Percentiles rank a stretch among this genome's conserved stretches.
Evolutionary conservation across 2,888 invertebrate species (phyloP).

Genomic region (Caenorhabditis sulstoni): DNA sequence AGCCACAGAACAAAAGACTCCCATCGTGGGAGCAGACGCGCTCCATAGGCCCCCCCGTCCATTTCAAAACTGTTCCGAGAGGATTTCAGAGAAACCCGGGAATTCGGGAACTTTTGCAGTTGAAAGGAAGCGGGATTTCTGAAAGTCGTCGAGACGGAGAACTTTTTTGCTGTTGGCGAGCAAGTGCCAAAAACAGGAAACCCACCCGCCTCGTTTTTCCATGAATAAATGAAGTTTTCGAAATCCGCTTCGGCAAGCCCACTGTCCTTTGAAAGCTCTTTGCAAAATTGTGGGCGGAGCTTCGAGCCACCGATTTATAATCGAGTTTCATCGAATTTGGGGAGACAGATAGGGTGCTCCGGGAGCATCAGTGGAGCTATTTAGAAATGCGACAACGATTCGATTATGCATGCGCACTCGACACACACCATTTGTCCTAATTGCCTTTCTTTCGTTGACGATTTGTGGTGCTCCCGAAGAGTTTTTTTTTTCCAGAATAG

Average conservation of each 20-base stretch:
- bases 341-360: conserved; percentile 5
- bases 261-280: conserved; percentile 29
- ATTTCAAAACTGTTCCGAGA: too few species aligned
- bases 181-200: conserved; percentile 7
- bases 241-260: neutral
- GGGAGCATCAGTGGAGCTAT: conserved; percentile 12
- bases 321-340: conserved; percentile 28
- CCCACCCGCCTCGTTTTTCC: neutral
- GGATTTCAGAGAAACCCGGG: neutral
- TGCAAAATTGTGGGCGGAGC: conserved; percentile 37
- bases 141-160: too few species aligned
- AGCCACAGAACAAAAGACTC: too few species aligned
- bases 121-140: too few species aligned
- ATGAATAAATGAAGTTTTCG: conserved; percentile 35
- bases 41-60: too few species aligned
- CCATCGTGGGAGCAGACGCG: too few species aligned
- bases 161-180: too few species aligned
- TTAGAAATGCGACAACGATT: conserved; percentile 31
- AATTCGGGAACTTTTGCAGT: too few species aligned
- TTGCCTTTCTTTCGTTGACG: conserved; percentile 24
- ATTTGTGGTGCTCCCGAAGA: conserved; percentile 36
- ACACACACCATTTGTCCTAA: conserved; percentile 38
- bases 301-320: conserved; percentile 5
- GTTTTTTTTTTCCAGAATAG: too few species aligned
- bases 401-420: conserved; percentile 53